A percentile compares a stretch with the other conserved stretches of the same genome.
Evolutionary conservation across 2,113 vertebrate genomes (phyloP).

Genomic region (Picathartes gymnocephalus): DNA sequence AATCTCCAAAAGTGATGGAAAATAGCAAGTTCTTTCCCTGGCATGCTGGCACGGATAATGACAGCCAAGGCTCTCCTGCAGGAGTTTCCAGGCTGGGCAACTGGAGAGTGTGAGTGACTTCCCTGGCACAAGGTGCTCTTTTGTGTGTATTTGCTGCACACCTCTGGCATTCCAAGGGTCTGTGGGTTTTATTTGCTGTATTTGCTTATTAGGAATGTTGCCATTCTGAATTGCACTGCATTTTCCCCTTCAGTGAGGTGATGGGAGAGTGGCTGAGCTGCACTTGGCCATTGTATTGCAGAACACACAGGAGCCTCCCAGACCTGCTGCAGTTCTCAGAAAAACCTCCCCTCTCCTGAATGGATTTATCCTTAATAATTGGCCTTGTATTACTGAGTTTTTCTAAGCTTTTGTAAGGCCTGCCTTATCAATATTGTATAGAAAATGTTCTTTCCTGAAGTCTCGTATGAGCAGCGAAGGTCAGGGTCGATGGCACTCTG

Average conservation of each 20-base stretch:
- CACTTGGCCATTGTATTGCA: not conserved
- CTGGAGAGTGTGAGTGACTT: not conserved
- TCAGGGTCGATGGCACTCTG: not conserved
- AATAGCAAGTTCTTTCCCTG: slow-evolving; percentile 11
- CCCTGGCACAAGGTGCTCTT: not conserved
- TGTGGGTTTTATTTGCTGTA: accelerated
- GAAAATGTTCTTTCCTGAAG: not conserved
- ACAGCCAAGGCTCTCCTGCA: not conserved
- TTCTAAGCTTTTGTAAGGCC: not conserved
- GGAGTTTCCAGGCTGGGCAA: not conserved
- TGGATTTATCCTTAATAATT: not conserved
- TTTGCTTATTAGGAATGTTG: not conserved
- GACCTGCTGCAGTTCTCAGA: not conserved
- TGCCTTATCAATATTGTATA: not conserved
- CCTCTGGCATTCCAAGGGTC: accelerated
- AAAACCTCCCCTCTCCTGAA: not conserved
- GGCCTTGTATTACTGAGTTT: not conserved
- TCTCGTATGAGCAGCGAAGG: not conserved
- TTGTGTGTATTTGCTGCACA: not conserved
- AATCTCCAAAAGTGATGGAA: slow-evolving; percentile 38
- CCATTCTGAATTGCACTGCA: not conserved
- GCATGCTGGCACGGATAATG: not conserved
- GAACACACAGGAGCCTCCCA: not conserved
- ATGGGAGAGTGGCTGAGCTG: not conserved
- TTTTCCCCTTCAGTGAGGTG: not conserved